Conservation (phyloP, 2,888 invertebrate species). For the Hedya salicella region DNA sequence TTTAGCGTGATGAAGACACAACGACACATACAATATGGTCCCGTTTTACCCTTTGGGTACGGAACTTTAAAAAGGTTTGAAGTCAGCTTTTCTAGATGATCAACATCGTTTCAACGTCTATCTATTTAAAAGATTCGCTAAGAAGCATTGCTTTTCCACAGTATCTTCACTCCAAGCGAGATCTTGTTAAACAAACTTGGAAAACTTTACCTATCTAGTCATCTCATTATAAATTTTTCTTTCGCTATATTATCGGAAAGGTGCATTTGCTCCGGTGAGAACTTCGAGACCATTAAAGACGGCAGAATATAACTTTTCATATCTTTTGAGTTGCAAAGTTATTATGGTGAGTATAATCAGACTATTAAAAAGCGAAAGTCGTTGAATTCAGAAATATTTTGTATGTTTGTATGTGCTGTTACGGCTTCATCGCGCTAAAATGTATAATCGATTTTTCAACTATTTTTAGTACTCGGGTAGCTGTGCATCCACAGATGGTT, state of each 20-base stretch:
- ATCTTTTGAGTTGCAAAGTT: not conserved
- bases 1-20: no score
- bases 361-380: not conserved
- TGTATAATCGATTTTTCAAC: no score
- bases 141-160: not conserved
- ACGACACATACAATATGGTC: no score
- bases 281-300: not conserved
- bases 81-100: no score
- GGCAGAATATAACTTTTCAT: constrained; percentile 9
- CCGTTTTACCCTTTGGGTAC: no score
- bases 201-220: constrained; percentile 16
- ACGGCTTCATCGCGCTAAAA: no score
- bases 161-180: constrained; percentile 3
- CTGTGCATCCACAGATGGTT: no score
- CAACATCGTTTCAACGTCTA: no score
- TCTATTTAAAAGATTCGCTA: not conserved
- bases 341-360: not conserved
- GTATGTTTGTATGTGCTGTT: no score
- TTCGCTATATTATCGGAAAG: constrained; percentile 9
- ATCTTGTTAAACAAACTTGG: constrained; percentile 18
- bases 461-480: no score
- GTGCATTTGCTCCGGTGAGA: not conserved
- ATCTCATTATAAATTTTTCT: constrained; percentile 23
- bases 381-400: no score
- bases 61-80: no score